Percentiles rank a stretch among this genome's conserved stretches.
These are phyloP conservation scores for Catharus fuscescens DNA, from an alignment of 2,113 vertebrate genomes.

Conservation along the genomic window DNA sequence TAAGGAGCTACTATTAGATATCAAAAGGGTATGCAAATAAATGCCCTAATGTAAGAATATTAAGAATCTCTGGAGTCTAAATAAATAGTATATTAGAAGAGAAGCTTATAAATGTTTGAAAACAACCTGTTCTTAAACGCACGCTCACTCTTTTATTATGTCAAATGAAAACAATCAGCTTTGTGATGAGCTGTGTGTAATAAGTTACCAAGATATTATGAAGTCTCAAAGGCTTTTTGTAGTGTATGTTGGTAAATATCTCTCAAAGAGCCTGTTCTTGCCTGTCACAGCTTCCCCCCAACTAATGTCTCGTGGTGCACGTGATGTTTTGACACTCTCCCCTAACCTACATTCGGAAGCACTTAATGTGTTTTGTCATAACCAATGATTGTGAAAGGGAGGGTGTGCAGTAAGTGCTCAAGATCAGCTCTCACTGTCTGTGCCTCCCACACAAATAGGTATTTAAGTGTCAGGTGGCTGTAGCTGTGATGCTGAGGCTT, in stretches of 20 bases:
- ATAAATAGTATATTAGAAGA: not conserved
- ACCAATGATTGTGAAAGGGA: not conserved
- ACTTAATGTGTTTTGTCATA: slow-evolving; percentile 6
- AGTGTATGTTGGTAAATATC: not conserved
- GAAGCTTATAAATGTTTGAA: not conserved
- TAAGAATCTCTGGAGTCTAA: not conserved
- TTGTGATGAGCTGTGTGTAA: not conserved
- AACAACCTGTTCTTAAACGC: not conserved
- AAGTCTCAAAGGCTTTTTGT: not conserved
- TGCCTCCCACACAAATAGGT: not conserved
- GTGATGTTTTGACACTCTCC: not conserved
- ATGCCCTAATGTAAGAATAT: not conserved
- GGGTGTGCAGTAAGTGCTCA: not conserved
- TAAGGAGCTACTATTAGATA: not conserved
- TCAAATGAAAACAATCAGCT: not conserved
- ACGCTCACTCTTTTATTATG: not conserved
- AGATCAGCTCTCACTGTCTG: not conserved
- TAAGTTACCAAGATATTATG: not conserved
- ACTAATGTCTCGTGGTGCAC: not conserved
- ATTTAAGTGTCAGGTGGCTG: not conserved
- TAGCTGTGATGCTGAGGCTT: not conserved
- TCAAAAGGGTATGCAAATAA: not conserved
- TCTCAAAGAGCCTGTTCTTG: not conserved
- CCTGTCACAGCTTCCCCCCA: not conserved
- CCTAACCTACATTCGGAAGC: not conserved